Evolutionary conservation across 2,797 vertebrate genomes (phyloP), one percentile per base, ranked within the genome.

Genomic region (Caiman crocodilus): DNA sequence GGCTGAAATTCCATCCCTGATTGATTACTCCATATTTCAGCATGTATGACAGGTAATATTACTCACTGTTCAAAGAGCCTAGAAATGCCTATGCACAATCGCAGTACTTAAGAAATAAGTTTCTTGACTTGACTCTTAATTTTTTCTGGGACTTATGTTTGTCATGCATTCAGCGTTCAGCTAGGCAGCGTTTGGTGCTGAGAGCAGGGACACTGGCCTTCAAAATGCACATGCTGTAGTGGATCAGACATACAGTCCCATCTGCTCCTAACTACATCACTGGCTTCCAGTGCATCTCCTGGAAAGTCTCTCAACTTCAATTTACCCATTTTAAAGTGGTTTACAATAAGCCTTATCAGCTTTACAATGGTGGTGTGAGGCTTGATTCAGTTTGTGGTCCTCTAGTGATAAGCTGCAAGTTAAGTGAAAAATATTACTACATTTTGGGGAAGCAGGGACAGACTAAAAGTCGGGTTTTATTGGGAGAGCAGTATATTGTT

Each of bases 101-200:
- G 35, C 61, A 71, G 79, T 93, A 59, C 28, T 71, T 79, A 21
- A 60, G 73, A 71, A 59, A 7, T 59, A 83, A 67, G 86, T 75
- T 15, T 87, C 67, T 50, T 85, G 25, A 4, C 92, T 85, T 87
- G 14, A 84, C 60, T 90, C 87, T 2, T 42, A 74, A 20, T 59
- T 93, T 94, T 91, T 95, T 63, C 60, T 90, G 67, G 84, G 82
- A 76, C 59, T n/a, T 77, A 50, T 18, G 16, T 83, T 94, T 95
- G 90, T 42, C 16, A 23, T 80, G 0, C 88, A 63, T 4, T 83
- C 76, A n/a, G 18, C 76, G 3, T 84, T 88, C 25, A 80, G 59
- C 90, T 93, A 71, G 81, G 32, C 57, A 60, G 25, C 67, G 4
- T 55, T 91, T 80, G 71, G 50, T 55, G 77, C 30, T 89, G 11